These are phyloP conservation scores for Oasisia sp. DNA, from an alignment of 2,888 invertebrate genomes.

Conservation along the genomic window DNA sequence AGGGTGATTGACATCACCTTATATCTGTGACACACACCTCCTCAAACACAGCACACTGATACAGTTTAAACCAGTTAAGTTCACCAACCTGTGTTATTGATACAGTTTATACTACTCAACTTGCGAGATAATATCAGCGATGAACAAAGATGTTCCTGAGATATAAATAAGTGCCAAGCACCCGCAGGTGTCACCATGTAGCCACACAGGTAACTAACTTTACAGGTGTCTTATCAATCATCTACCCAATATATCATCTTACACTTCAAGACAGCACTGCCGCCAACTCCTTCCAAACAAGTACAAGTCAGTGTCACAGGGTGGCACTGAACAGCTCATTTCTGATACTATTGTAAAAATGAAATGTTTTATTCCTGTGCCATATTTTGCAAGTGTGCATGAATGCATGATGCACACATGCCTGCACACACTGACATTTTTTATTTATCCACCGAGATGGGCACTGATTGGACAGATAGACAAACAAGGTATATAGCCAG, in stretches of 20 bases:
- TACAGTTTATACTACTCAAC: constrained; percentile 6
- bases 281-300: neutral
- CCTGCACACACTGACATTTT: too few relatives aligned
- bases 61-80: neutral
- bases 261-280: neutral
- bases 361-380: too few relatives aligned
- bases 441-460: neutral
- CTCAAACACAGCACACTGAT: neutral
- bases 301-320: neutral
- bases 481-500: neutral
- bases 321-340: too few relatives aligned
- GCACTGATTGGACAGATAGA: neutral
- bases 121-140: neutral
- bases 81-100: neutral
- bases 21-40: neutral
- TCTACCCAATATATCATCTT: neutral
- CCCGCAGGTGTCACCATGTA: neutral
- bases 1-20: constrained; percentile 4
- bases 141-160: neutral
- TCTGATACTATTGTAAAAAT: too few relatives aligned
- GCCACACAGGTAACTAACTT: too few relatives aligned
- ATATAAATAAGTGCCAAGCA: neutral
- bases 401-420: too few relatives aligned
- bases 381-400: too few relatives aligned
- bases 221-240: neutral